These are phyloP conservation scores for Danaus plexippus DNA, from an alignment of 1,140 invertebrate species.

Conservation along the genomic window DNA sequence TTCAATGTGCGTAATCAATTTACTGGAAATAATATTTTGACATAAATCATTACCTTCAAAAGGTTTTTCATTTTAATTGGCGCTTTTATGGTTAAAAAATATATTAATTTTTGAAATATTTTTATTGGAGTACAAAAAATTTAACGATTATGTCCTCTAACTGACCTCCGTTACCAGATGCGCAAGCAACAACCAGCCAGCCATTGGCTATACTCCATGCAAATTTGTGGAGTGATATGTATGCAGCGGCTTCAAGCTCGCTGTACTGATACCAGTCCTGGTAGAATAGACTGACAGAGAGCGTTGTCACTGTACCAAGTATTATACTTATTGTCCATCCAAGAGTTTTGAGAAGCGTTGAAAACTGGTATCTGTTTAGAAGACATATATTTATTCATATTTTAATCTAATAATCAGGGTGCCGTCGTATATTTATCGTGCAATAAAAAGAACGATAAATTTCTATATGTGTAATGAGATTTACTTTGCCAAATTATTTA, in stretches of 20 bases:
- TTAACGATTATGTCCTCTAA: not conserved
- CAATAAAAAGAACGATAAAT: not conserved
- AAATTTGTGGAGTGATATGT: conserved; percentile 76
- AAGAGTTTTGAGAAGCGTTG: conserved; percentile 64
- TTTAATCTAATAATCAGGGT: not conserved
- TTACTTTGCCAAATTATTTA: conserved; percentile 2
- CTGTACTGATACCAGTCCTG: conserved; percentile 73
- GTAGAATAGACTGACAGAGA: conserved; percentile 76
- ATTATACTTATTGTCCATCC: conserved; percentile 74
- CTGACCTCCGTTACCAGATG: conserved; percentile 79
- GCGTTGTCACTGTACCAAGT: conserved; percentile 73
- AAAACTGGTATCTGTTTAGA: conserved; percentile 68
- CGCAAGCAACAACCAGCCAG: conserved; percentile 81
- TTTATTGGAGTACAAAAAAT: too few relatives aligned
- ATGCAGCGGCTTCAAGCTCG: conserved; percentile 75
- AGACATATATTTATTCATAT: conserved; percentile 1
- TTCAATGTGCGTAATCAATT: too few relatives aligned
- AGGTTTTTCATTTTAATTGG: too few relatives aligned
- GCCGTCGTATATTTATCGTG: too few relatives aligned
- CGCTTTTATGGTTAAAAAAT: too few relatives aligned
- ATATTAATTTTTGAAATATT: too few relatives aligned
- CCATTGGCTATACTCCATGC: conserved; percentile 78
- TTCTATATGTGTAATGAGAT: conserved; percentile 10
- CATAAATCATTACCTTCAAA: too few relatives aligned
- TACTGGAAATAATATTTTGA: too few relatives aligned